Evolutionary conservation across 2,113 vertebrate species (phyloP).

Genomic region (Asarcornis scutulata): DNA sequence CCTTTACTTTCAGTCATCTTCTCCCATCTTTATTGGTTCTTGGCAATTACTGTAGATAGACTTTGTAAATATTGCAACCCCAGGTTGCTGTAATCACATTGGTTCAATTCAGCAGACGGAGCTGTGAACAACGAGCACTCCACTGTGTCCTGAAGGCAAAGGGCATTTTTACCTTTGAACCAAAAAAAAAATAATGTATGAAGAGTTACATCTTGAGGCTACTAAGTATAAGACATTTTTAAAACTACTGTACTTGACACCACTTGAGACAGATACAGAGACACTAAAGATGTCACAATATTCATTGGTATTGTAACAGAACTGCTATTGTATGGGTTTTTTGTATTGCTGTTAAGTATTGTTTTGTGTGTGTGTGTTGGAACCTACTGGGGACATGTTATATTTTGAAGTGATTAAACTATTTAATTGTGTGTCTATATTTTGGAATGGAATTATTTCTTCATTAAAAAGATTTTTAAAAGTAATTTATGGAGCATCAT

Average conservation of each 20-base stretch:
- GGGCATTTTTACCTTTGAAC: constrained; percentile 83
- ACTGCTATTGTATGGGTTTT: constrained; percentile 84
- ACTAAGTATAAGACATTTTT: constrained; percentile 78
- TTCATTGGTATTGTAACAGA: constrained; percentile 87
- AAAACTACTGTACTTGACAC: constrained; percentile 83
- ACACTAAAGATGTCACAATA: constrained; percentile 81
- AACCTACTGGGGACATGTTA: constrained; percentile 88
- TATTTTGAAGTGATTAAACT: constrained; percentile 91
- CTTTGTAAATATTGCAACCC: constrained; percentile 80
- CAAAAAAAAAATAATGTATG: constrained; percentile 67
- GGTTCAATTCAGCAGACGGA: constrained; percentile 74
- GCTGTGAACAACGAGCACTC: constrained; percentile 70
- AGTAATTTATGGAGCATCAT: constrained; percentile 53
- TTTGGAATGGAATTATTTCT: constrained; percentile 92
- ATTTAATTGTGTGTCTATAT: constrained; percentile 92
- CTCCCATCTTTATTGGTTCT: constrained; percentile 76
- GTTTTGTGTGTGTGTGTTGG: constrained; percentile 82
- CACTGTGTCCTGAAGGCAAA: constrained; percentile 74
- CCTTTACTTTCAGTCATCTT: constrained; percentile 80
- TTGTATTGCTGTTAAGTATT: constrained; percentile 90
- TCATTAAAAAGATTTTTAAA: constrained; percentile 90
- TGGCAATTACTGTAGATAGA: constrained; percentile 82
- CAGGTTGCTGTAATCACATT: constrained; percentile 71
- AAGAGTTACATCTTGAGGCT: constrained; percentile 77
- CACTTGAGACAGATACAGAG: constrained; percentile 78